phyloP scores from a whole-genome alignment of 1,140 invertebrate species.

The Matsumurasca onukii region DNA sequence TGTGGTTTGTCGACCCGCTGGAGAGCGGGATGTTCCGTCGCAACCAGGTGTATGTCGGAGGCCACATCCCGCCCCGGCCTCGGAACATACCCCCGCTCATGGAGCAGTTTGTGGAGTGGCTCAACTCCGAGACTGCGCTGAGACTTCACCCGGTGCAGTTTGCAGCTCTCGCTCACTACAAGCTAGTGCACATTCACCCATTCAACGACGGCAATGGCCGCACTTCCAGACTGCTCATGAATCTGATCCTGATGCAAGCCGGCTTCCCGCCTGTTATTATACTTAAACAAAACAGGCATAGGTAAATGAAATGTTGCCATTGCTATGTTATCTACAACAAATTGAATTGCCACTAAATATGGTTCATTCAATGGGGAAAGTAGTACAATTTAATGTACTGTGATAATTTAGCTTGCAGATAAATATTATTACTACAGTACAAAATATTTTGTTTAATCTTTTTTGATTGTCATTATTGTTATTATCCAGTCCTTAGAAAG shows the following conservation, averaged over 20 bases:
- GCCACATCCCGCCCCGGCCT: slow-evolving; percentile 85
- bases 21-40: slow-evolving; percentile 80
- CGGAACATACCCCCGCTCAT: slow-evolving; percentile 78
- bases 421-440: too few species aligned
- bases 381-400: too few species aligned
- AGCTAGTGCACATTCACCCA: slow-evolving; percentile 93
- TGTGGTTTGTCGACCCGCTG: slow-evolving; percentile 91
- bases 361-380: too few species aligned
- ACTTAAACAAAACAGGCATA: slow-evolving; percentile 79
- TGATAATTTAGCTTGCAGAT: too few species aligned
- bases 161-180: slow-evolving; percentile 94
- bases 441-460: too few species aligned
- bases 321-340: too few species aligned
- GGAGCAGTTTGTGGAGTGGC: slow-evolving; percentile 83
- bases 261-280: slow-evolving; percentile 97
- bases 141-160: slow-evolving; percentile 87
- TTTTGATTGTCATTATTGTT: too few species aligned
- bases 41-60: slow-evolving; percentile 88
- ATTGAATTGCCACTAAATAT: too few species aligned
- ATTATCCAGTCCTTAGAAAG: too few species aligned
- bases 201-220: slow-evolving; percentile 93
- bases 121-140: slow-evolving; percentile 83
- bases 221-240: slow-evolving; percentile 94
- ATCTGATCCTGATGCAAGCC: slow-evolving; percentile 95
- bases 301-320: too few species aligned